phyloP scores from a whole-genome alignment of 2,113 vertebrate species.

The Polypterus senegalus region DNA sequence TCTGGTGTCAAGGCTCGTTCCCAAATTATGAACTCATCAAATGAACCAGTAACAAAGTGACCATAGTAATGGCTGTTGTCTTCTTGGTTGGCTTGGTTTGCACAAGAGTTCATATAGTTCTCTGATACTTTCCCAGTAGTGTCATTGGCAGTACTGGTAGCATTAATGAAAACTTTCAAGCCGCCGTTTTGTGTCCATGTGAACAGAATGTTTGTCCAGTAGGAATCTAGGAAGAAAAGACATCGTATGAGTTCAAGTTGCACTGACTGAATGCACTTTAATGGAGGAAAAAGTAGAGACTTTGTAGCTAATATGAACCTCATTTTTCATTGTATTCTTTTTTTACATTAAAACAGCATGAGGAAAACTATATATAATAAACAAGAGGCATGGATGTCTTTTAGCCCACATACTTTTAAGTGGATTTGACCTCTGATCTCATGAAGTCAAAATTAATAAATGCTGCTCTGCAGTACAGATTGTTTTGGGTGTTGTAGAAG shows the following conservation, averaged over 20 bases:
- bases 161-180: constrained; percentile 80
- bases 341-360: no score
- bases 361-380: no score
- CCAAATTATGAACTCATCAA: constrained; percentile 94
- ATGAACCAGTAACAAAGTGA: constrained; percentile 55
- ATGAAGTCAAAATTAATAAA: not conserved
- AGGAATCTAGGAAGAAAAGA: constrained; percentile 49
- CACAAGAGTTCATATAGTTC: constrained; percentile 51
- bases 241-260: no score
- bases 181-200: constrained; percentile 74
- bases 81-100: constrained; percentile 51
- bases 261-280: no score
- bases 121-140: constrained; percentile 45
- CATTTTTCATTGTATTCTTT: no score
- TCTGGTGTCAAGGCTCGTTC: constrained; percentile 63
- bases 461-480: not conserved
- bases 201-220: constrained; percentile 87
- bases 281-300: no score
- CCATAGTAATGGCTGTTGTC: constrained; percentile 35
- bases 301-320: no score
- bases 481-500: not conserved
- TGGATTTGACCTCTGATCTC: not conserved
- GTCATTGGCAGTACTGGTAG: constrained; percentile 57
- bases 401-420: no score
- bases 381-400: no score